Conservation (phyloP, 2,797 vertebrate genomes). For the Bradypodion pumilum region DNA sequence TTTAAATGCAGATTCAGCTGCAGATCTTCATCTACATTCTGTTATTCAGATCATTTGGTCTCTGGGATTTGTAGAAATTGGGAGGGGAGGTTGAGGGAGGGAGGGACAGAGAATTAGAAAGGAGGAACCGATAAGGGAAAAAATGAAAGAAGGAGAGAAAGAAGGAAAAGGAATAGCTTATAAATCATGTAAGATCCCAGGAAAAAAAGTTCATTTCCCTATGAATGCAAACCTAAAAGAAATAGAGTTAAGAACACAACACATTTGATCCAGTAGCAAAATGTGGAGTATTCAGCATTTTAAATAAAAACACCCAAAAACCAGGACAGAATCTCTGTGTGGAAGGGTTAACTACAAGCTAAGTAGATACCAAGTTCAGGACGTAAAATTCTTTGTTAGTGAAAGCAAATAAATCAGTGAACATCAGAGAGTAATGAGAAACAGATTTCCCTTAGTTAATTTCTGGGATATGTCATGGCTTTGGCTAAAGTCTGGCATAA, state of each 20-base stretch:
- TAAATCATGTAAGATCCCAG: background rate
- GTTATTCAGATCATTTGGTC: background rate
- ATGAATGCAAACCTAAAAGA: slow-evolving; percentile 29
- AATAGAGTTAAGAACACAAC: slow-evolving; percentile 32
- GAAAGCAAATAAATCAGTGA: slow-evolving; percentile 77
- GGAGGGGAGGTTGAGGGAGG: no score
- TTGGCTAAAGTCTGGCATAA: slow-evolving; percentile 72
- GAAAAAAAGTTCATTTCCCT: background rate
- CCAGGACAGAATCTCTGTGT: slow-evolving; percentile 38
- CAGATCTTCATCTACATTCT: background rate
- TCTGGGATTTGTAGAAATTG: background rate
- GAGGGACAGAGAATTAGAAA: background rate
- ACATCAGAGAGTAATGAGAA: slow-evolving; percentile 76
- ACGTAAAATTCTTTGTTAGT: slow-evolving; percentile 66
- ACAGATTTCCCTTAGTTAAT: slow-evolving; percentile 76
- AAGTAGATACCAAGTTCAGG: slow-evolving; percentile 67
- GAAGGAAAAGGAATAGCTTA: background rate
- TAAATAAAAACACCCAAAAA: background rate
- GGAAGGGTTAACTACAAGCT: slow-evolving; percentile 69
- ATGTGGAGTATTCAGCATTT: slow-evolving; percentile 43
- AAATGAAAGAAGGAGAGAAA: background rate
- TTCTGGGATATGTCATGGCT: slow-evolving; percentile 75
- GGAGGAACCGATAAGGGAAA: background rate
- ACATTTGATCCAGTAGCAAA: slow-evolving; percentile 36
- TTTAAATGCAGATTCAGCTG: background rate